These are phyloP conservation scores for Diarsia rubi DNA, from an alignment of 2,888 invertebrate genomes.

Conservation along the genomic window DNA sequence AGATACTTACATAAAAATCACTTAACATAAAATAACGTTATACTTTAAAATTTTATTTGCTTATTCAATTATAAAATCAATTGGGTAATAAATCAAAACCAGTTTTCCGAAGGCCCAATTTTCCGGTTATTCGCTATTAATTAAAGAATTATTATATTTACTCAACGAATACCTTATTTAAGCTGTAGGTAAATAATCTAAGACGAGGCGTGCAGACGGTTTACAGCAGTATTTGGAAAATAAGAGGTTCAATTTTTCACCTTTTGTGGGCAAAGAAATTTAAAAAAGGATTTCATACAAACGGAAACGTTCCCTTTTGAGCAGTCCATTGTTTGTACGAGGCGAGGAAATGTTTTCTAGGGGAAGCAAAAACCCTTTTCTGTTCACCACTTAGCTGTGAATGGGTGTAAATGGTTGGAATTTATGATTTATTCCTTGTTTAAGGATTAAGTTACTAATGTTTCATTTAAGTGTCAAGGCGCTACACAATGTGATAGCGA, in stretches of 20 bases:
- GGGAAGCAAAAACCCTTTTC: slow-evolving; percentile 67
- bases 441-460: slow-evolving; percentile 39
- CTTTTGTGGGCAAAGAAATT: slow-evolving; percentile 68
- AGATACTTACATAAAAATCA: neutral
- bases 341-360: slow-evolving; percentile 70
- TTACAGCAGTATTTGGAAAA: slow-evolving; percentile 54
- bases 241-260: slow-evolving; percentile 67
- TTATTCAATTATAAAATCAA: slow-evolving; percentile 27
- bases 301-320: slow-evolving; percentile 75
- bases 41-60: neutral
- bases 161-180: slow-evolving; percentile 29
- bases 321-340: slow-evolving; percentile 76
- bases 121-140: slow-evolving; percentile 36
- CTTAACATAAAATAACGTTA: neutral
- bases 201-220: slow-evolving; percentile 39
- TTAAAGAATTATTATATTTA: slow-evolving; percentile 35
- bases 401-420: slow-evolving; percentile 49
- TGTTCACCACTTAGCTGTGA: slow-evolving; percentile 57
- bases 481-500: slow-evolving; percentile 10
- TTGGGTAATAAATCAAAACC: slow-evolving; percentile 16
- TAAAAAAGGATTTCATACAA: slow-evolving; percentile 75
- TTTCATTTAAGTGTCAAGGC: slow-evolving; percentile 36
- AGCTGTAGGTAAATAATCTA: slow-evolving; percentile 46
- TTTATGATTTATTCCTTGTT: slow-evolving; percentile 62
- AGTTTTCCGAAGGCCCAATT: slow-evolving; percentile 15